Percentiles rank a stretch among this genome's conserved stretches.
Conservation (phyloP, 2,113 vertebrate genomes). For the Chaetops frenatus region DNA sequence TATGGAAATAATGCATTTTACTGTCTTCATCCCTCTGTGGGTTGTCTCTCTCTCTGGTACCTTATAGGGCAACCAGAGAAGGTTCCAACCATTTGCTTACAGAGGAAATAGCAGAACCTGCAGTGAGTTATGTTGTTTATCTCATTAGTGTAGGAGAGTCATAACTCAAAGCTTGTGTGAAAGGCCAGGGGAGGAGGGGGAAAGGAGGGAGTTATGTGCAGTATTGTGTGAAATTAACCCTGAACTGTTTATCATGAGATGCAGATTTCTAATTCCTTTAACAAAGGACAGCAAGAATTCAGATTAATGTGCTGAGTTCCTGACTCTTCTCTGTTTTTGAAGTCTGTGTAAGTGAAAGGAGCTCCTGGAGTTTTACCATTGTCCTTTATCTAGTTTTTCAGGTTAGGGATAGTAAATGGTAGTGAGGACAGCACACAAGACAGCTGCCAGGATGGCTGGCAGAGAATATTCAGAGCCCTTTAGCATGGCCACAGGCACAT, state of each 20-base stretch:
- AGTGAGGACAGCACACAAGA: background rate
- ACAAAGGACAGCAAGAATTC: conserved; percentile 1
- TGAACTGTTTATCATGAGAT: conserved; percentile 38
- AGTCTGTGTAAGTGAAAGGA: background rate
- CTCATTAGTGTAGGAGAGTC: conserved; percentile 73
- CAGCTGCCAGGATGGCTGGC: background rate
- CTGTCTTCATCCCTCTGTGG: background rate
- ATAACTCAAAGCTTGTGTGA: conserved; percentile 67
- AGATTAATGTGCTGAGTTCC: background rate
- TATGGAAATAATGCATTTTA: background rate
- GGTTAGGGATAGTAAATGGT: background rate
- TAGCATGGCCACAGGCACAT: background rate
- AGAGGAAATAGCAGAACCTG: conserved; percentile 60
- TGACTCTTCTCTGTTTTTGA: background rate
- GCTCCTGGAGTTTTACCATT: background rate
- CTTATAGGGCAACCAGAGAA: conserved; percentile 61
- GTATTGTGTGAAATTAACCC: conserved; percentile 69
- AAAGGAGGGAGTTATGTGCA: conserved; percentile 46
- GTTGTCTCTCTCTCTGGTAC: conserved; percentile 23
- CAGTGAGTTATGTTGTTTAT: conserved; percentile 75
- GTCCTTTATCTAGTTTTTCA: background rate
- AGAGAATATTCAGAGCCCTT: background rate
- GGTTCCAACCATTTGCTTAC: conserved; percentile 58
- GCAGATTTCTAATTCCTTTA: conserved; percentile 24
- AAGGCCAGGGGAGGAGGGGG: background rate